Evolutionary conservation across 2,888 invertebrate genomes (phyloP), one percentile per base, ranked within the genome.

Genomic region (Schizaphis graminum): DNA sequence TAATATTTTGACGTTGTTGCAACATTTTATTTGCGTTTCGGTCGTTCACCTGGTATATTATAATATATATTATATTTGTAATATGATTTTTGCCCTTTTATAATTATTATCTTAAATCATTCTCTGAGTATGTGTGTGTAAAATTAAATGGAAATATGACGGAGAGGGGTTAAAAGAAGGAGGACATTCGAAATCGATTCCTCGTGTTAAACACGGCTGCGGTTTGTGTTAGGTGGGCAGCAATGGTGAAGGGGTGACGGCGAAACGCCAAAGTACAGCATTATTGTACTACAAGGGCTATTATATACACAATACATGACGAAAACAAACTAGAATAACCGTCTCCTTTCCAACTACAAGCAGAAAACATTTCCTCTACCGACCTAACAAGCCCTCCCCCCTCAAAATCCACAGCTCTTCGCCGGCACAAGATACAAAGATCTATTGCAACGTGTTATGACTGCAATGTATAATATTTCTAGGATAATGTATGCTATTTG

Each of bases 221-320:
- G 77, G 77, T 35, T 77, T 35, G 35, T 77, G 77, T 77, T 35
- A 35, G 77, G 77, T 77, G 77, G 21, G 77, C 35, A 77, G 35
- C 3, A 21, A 21, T 35, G 21, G 3, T 7, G n/a, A 67, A 35
- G 67, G 35, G 67, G n/a, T 13, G 67, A 67, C n/a, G 67, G 77
- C 21, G 77, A 35, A 77, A 35, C 35, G 35, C 77, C 35, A 21
- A 21, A 77, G 77, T 77, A 77, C 35, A 35, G 21, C 35, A 77
- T 24, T 35, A 89, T 89, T 56, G 88, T 89, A 56, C 88, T 35
- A 89, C 88, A 89, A 89, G 88, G 41, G 56, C 53, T 89, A 89
- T 89, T 89, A 89, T 56, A 56, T 26, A 89, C 53, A 24, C 35
- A 77, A 77, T 35, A 26, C 41, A 47, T n/a, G 28, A 16, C 49